Base-by-base conservation (phyloP, 2,113 vertebrate genomes). In the Isurus oxyrinchus region DNA sequence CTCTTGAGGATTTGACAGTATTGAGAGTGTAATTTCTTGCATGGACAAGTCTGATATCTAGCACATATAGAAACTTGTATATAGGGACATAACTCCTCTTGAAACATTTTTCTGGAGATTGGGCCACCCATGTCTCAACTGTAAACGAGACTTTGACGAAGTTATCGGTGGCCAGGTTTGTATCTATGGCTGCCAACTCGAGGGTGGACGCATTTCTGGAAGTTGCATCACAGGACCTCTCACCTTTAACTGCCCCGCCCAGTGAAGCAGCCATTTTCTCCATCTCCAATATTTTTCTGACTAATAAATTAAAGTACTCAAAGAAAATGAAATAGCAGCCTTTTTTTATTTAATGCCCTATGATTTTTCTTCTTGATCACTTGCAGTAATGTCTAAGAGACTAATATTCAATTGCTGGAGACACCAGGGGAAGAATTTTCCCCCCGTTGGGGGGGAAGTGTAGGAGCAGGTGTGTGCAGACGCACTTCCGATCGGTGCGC, bases 11-110 rank as follows among this genome's bases (percentile, higher is more conserved):
- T 23, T 95, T 95, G 94, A 95, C 94, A 95, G 23, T 35, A 53
- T 6, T 72, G 44, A 95, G 44, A 49, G 67, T 95, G 63, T 95
- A 49, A 72, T 95, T 95, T 95, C 94, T 72, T 95, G 94, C 66
- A 95, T 53, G 44, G 66, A 72, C 94, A 95, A 95, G 94, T 95
- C 66, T 95, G 94, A 95, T 72, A 23, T 10, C 59, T 63, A 5
- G 66, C 90, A 94, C 21, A 63, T 61, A 61, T 66, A 40, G 90
- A 40, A 49, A 66, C 61, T 40, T 49, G 93, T 69, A 35, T 25
- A 49, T 49, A 53, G 23, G 8, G 53, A 69, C 49, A 95, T 25
- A 69, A 8, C 94, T 72, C 23, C 63, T 27, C 94, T 14, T 49
- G 66, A 49, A 25, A 66, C 35, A 67, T 94, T 94, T 94, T 72